phyloP scores from a whole-genome alignment of 2,888 invertebrate species.

The Psylliodes chrysocephalus region DNA sequence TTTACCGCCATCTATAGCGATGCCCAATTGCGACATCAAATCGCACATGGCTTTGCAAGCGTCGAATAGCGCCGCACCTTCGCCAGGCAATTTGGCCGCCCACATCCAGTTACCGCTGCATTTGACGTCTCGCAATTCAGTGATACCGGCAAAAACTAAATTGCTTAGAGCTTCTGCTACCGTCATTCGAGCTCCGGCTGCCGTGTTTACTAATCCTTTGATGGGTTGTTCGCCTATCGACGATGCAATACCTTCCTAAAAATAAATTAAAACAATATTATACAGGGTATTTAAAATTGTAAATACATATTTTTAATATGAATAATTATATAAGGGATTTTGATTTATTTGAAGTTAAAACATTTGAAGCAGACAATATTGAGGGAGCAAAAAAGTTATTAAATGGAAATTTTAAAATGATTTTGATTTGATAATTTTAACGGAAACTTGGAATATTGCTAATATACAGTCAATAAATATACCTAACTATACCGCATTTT shows the following conservation, averaged over 20 bases:
- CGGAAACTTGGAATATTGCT: no score
- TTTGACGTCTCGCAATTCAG: constrained; percentile 85
- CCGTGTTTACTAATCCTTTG: constrained; percentile 86
- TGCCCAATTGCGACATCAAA: constrained; percentile 81
- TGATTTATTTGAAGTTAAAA: no score
- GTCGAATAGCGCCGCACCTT: constrained; percentile 87
- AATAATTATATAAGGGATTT: no score
- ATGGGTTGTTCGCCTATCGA: constrained; percentile 98
- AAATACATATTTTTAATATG: no score
- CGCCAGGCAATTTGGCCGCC: constrained; percentile 94
- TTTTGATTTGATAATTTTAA: no score
- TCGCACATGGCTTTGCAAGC: constrained; percentile 91
- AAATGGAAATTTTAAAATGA: no score
- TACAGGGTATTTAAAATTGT: no score
- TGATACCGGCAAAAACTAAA: constrained; percentile 79
- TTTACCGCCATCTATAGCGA: constrained; percentile 96
- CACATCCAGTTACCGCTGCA: constrained; percentile 99
- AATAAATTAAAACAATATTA: neutral
- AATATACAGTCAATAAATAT: no score
- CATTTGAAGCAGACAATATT: no score
- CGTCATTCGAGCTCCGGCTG: constrained; percentile 91
- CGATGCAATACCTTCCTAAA: constrained; percentile 85
- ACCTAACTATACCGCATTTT: no score
- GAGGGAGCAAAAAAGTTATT: no score
- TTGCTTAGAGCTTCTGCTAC: constrained; percentile 95